Evolutionary conservation across 2,888 invertebrate genomes (phyloP), one percentile per base, ranked within the genome.

Genomic region (Epinotia nisella): DNA sequence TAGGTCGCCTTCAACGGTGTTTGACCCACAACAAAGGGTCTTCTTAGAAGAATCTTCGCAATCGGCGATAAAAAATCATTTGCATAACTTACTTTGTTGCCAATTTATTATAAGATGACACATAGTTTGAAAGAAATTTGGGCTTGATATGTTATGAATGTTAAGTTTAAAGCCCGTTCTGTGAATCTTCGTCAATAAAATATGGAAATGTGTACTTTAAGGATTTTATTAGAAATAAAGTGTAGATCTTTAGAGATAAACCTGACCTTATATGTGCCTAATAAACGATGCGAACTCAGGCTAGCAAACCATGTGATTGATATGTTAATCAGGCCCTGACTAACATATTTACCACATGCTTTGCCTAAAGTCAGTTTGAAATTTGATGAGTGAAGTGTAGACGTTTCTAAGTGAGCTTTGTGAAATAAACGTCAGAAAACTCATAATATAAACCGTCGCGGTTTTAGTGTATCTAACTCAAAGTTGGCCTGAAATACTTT

Each of bases 1-100:
- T 89, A 91, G 55, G 55, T 66, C 55, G 66, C 66, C 64, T 56
- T 41, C 66, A 15, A 66, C 21, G 66, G 66, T 41, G 55, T 66
- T 41, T 66, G 66, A 56, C 66, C 66, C 21, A 39, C 21, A 80
- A 89, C 87, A 88, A 88, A 86, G 83, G 82, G 75, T 81, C 81
- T 92, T 92, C 92, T 84, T 75, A 88, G 92, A 92, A 92, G 85
- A 87, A 87, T 84, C 84, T 89, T 88, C 17, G 82, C 85, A 83
- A 78, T 82, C 80, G 81, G 80, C 81, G 82, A 84, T 83, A 83
- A 83, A 82, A 82, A 76, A 81, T 81, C 82, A 87, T 87, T 88
- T 83, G 83, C 81, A 84, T 85, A 85, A 82, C 82, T 85, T 86
- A 85, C 83, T 79, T 81, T 76, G 79, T 81, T 76, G 74, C 74